phyloP scores from a whole-genome alignment of 2,113 vertebrate genomes.

The Microcebus griseorufus region DNA sequence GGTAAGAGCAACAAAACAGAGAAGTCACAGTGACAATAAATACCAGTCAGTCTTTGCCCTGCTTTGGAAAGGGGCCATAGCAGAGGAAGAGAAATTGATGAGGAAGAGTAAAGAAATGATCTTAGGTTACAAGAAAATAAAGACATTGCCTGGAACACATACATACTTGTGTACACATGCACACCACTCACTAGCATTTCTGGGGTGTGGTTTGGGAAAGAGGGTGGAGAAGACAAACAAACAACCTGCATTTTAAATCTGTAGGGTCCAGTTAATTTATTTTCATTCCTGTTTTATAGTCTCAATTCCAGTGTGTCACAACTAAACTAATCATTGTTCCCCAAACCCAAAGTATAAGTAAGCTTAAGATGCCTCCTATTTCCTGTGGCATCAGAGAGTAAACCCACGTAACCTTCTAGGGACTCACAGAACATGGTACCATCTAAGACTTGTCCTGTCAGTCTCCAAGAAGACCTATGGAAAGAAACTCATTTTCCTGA shows the following conservation, averaged over 20 bases:
- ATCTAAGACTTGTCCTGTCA: not conserved
- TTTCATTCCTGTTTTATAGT: not conserved
- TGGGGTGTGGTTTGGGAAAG: too few species aligned
- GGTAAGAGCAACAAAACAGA: not conserved
- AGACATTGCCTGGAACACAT: not conserved
- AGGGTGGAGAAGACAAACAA: not conserved
- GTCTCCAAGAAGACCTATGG: not conserved
- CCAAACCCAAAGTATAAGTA: not conserved
- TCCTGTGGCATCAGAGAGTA: not conserved
- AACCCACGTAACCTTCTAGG: not conserved
- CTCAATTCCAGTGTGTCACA: not conserved
- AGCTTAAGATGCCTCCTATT: not conserved
- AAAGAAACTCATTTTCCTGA: not conserved
- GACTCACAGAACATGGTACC: not conserved
- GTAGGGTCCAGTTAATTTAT: not conserved
- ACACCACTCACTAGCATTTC: not conserved
- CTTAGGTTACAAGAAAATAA: not conserved
- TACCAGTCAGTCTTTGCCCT: not conserved
- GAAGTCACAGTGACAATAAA: not conserved
- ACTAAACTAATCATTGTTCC: not conserved
- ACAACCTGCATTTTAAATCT: not conserved
- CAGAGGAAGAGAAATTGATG: not conserved
- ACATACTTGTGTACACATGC: accelerated
- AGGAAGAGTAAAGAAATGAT: not conserved
- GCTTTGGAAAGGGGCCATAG: not conserved